Evolutionary conservation across 1,140 invertebrate genomes (phyloP), one percentile per base, ranked within the genome.

Genomic region (Aricia agestis): DNA sequence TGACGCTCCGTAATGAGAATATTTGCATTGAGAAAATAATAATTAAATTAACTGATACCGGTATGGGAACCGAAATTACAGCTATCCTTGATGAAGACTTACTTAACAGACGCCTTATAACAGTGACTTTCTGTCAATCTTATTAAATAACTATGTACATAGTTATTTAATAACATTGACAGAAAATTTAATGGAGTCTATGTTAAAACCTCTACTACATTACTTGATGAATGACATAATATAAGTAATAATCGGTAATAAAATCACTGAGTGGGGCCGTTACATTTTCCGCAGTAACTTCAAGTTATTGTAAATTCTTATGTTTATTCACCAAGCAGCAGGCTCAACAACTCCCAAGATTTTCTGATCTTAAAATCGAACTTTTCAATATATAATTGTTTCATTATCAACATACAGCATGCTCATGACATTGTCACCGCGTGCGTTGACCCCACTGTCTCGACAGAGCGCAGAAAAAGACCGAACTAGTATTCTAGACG

Each of bases 381-480:
- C 13, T 52, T 13, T 15, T 11, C 11, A 1, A 52, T 52, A 36
- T 36, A 1, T 52, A 9, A 9, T 1, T 13, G 45, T 9, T 0
- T 13, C 10, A 52, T 52, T 9, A 52, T 3, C 45, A 52, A 52
- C 45, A 52, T 13, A 52, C 45, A 52, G 36, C 36, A 36, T 13
- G 45, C 45, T 13, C 45, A 52, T 52, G 11, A 52, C 45, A 52
- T 1, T 52, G 45, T 52, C 45, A 52, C 83, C 80, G 84, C 84
- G 86, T 86, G 86, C 87, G 82, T 80, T 81, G 84, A 88, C 86
- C 87, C 83, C 78, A 72, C 57, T 76, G 86, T 88, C 81, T 84
- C 84, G 85, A 87, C 87, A 82, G 81, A 86, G 32, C 68, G 68
- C 17, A 86, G 81, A 84, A 84, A 83, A 88, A 86, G 79, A 86